Base-by-base conservation (phyloP, 2,888 invertebrate species). In the Invenusta paracnida region DNA sequence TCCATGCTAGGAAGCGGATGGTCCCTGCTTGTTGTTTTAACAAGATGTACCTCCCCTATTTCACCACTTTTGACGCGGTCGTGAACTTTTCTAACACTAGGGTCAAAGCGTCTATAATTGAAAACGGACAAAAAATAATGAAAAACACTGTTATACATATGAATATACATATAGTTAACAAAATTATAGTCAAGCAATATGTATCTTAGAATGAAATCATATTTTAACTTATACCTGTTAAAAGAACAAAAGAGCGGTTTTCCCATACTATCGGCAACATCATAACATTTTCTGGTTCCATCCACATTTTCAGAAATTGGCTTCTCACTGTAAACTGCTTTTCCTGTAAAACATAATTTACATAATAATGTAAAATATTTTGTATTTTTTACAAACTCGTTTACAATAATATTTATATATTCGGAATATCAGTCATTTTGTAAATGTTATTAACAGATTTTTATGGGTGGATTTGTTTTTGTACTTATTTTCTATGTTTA, bases 321-420 rank as follows among this genome's bases (percentile, higher is more conserved):
- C 89, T 94, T 94, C 90, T 94, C 94, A 88, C 94, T 94, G 89
- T 94, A 94, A 0, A 94, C 94, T 27, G 93, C 93, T 89, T 94
- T 94, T 1, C 89, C 91, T 90, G 86, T 86, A 86, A 86, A 5
- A n/a, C n/a, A n/a, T n/a, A n/a, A n/a, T n/a, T n/a, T n/a, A n/a
- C n/a, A n/a, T n/a, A n/a, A n/a, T n/a, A n/a, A n/a, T n/a, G n/a
- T n/a, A n/a, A n/a, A n/a, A n/a, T n/a, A n/a, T n/a, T n/a, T n/a
- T n/a, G n/a, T n/a, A n/a, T n/a, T n/a, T n/a, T n/a, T n/a, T n/a
- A n/a, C n/a, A n/a, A n/a, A n/a, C n/a, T n/a, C n/a, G n/a, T n/a
- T n/a, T n/a, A n/a, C n/a, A n/a, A n/a, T n/a, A n/a, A n/a, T n/a
- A n/a, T n/a, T n/a, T n/a, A n/a, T n/a, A n/a, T n/a, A n/a, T n/a